phyloP scores from a whole-genome alignment of 2,797 vertebrate genomes.

The Gephyroberyx darwinii region DNA sequence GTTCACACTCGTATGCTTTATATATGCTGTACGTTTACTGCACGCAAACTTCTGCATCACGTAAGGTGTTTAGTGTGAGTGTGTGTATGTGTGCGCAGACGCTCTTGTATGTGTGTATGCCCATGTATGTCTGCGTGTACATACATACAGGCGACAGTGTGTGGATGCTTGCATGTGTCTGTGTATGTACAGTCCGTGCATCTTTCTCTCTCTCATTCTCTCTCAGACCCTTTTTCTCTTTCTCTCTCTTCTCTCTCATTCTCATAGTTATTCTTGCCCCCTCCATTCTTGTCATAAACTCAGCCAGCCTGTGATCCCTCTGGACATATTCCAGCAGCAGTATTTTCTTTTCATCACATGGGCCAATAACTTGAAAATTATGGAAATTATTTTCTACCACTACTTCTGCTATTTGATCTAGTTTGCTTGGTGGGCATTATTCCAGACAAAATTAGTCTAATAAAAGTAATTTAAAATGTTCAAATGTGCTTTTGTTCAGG shows the following conservation, averaged over 20 bases:
- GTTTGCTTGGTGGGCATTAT: conserved; percentile 32
- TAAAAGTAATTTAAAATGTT: background rate
- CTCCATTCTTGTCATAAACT: conserved; percentile 27
- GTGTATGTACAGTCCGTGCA: background rate
- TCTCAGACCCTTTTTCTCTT: background rate
- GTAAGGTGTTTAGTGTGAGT: background rate
- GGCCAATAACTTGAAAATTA: conserved; percentile 48
- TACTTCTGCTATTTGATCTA: conserved; percentile 30
- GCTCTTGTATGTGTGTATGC: background rate
- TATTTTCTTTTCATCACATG: conserved; percentile 55
- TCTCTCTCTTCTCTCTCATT: background rate
- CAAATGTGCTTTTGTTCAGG: conserved; percentile 21
- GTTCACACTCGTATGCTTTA: conserved; percentile 12
- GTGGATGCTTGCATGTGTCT: background rate
- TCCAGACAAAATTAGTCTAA: conserved; percentile 20
- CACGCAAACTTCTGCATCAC: background rate
- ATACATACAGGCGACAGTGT: too few species aligned
- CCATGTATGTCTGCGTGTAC: conserved; percentile 1
- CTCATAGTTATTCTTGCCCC: conserved; percentile 24
- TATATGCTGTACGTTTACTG: conserved; percentile 8
- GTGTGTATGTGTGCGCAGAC: background rate
- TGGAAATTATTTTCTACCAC: conserved; percentile 39
- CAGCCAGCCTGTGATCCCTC: conserved; percentile 23
- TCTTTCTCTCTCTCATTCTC: background rate
- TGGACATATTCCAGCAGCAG: conserved; percentile 25